Evolutionary conservation across 2,797 vertebrate genomes (phyloP).

Genomic region (Lemur catta): DNA sequence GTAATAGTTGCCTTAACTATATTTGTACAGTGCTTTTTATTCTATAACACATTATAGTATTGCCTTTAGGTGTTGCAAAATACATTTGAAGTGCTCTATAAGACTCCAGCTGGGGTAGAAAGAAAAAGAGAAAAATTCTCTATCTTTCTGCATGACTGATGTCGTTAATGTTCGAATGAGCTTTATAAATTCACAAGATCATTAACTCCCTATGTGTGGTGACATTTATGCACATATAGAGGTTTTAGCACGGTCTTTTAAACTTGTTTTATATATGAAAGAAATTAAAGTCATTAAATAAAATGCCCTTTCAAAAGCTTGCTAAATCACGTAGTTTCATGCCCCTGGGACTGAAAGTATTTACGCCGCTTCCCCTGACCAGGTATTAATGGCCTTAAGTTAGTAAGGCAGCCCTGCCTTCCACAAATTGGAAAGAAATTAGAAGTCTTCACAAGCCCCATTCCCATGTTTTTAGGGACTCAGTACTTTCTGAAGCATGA

Average conservation of each 20-base stretch:
- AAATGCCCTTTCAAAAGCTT: constrained; percentile 3
- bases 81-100: neutral
- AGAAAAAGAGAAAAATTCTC: neutral
- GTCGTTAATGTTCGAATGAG: neutral
- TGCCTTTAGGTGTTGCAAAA: constrained; percentile 7
- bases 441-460: neutral
- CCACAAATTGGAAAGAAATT: neutral
- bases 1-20: neutral
- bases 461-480: neutral
- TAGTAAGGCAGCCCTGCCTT: neutral
- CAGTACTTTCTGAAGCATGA: neutral
- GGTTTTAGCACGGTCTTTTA: neutral
- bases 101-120: neutral
- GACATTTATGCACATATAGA: neutral
- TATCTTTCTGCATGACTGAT: neutral
- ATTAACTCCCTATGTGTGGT: neutral
- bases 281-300: constrained; percentile 48
- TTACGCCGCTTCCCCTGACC: neutral
- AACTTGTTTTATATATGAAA: neutral
- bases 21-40: neutral
- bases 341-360: neutral
- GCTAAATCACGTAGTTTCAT: neutral
- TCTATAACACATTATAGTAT: neutral
- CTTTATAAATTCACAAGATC: neutral
- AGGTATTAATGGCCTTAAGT: neutral